These are phyloP conservation scores for Andrena trimmerana DNA, from an alignment of 2,888 invertebrate species.

Conservation along the genomic window DNA sequence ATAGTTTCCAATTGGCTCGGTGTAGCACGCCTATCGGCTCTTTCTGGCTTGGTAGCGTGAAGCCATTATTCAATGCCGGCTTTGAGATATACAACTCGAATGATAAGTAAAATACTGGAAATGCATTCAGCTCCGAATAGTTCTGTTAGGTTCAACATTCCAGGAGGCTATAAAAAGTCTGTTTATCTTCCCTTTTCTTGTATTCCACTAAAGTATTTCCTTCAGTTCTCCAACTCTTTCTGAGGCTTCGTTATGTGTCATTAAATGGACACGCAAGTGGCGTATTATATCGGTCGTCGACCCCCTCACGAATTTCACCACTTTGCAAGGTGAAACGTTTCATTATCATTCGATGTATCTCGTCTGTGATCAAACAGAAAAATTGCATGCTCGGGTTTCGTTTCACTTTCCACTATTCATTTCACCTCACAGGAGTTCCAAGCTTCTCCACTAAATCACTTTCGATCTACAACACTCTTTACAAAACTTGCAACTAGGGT, in stretches of 20 bases:
- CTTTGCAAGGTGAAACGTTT: constrained; percentile 15
- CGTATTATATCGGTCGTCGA: constrained; percentile 13
- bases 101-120: constrained; percentile 18
- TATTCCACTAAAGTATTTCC: not conserved
- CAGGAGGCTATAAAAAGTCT: not conserved
- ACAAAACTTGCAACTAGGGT: too few relatives aligned
- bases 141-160: not conserved
- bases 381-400: constrained; percentile 24
- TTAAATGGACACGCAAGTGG: constrained; percentile 11
- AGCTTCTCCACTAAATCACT: too few relatives aligned
- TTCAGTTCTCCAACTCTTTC: not conserved
- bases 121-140: not conserved
- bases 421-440: constrained; percentile 23
- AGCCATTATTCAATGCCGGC: constrained; percentile 42
- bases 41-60: constrained; percentile 12
- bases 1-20: constrained; percentile 33
- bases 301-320: constrained; percentile 28
- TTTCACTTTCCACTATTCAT: constrained; percentile 41
- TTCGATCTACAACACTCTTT: too few relatives aligned
- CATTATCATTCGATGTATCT: constrained; percentile 37
- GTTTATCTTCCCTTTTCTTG: not conserved
- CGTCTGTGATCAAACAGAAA: constrained; percentile 9
- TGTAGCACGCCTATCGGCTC: constrained; percentile 22
- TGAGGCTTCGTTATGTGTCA: constrained; percentile 10
- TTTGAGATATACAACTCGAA: not conserved